Conservation (phyloP, 2,888 invertebrate species). For the Selenia dentaria region DNA sequence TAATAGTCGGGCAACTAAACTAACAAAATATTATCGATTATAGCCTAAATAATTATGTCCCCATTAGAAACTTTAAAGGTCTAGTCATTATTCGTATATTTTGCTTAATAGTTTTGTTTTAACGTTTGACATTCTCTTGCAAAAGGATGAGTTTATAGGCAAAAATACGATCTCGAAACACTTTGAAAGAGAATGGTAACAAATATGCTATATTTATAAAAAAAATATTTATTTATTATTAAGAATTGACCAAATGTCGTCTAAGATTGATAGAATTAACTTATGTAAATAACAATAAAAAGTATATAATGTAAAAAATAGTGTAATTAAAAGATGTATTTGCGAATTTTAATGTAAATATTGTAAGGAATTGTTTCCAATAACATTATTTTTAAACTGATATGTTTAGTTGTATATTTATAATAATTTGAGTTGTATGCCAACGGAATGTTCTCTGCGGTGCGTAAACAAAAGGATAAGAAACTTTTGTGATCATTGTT, state of each 20-base stretch:
- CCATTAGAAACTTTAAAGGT: constrained; percentile 48
- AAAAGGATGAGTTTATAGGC: neutral
- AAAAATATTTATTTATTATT: constrained; percentile 61
- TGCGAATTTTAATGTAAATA: constrained; percentile 80
- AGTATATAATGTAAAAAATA: constrained; percentile 60
- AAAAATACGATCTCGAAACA: constrained; percentile 1
- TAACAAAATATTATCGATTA: constrained; percentile 37
- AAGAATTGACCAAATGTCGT: constrained; percentile 82
- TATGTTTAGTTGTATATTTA: constrained; percentile 63
- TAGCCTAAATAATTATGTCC: constrained; percentile 52
- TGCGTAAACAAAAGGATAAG: constrained; percentile 69
- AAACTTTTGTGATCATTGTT: constrained; percentile 83
- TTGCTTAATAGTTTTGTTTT: constrained; percentile 43
- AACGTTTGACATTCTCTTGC: constrained; percentile 15
- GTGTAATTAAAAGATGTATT: constrained; percentile 77
- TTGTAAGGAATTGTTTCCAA: constrained; percentile 63
- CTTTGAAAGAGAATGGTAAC: constrained; percentile 43
- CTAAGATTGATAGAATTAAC: constrained; percentile 65
- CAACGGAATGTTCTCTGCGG: constrained; percentile 76
- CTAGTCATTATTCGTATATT: constrained; percentile 46
- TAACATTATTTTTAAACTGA: constrained; percentile 70
- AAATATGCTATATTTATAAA: constrained; percentile 50
- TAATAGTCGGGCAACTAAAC: constrained; percentile 35
- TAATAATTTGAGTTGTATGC: constrained; percentile 69
- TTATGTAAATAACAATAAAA: constrained; percentile 60